Evolutionary conservation across 1,140 invertebrate species (phyloP), one percentile per base, ranked within the genome.

Genomic region (Brachionus paranguensis): DNA sequence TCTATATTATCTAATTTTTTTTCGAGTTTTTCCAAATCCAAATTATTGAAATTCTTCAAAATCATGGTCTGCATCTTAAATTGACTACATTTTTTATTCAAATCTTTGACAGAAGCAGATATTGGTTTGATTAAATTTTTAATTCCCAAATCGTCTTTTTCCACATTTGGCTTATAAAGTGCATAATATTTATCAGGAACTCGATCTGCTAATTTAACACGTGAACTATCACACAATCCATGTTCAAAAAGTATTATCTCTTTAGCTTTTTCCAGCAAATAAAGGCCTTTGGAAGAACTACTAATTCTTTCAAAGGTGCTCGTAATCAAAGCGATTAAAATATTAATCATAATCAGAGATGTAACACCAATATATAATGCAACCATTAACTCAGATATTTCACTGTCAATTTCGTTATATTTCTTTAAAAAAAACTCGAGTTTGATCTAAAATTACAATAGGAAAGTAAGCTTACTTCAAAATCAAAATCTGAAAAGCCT

Each of bases 301-400:
- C 55, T 17, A 3, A 81, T 33, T 29, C 60, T 20, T 10, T 41
- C 43, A 29, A 81, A 81, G n/a, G 78, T 81, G 14, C 17, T 45
- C 2, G 78, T 33, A 11, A 81, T 14, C 27, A 81, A 27, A 33
- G 78, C 78, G 7, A 81, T 81, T 20, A 81, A 81, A 3, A 81
- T 81, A 17, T 81, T 81, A 1, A 81, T 8, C 37, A 81, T 12
- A 20, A 81, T 29, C 1, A 81, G 17, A 11, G 78, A 43, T 2
- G 60, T 45, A n/a, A 43, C 7, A 37, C 50, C 50, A 41, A 81
- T 60, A 37, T 81, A 81, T 12, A 78, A 17, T 7, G 33, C 68
- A 72, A 45, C 10, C 12, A 78, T 29, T 10, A 78, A 60, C 7
- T 78, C 45, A 29, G 45, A 33, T 17, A 78, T 53, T 24, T 53